These are phyloP conservation scores for Sylvicola cinctus DNA, from an alignment of 2,888 invertebrate species.

Conservation along the genomic window DNA sequence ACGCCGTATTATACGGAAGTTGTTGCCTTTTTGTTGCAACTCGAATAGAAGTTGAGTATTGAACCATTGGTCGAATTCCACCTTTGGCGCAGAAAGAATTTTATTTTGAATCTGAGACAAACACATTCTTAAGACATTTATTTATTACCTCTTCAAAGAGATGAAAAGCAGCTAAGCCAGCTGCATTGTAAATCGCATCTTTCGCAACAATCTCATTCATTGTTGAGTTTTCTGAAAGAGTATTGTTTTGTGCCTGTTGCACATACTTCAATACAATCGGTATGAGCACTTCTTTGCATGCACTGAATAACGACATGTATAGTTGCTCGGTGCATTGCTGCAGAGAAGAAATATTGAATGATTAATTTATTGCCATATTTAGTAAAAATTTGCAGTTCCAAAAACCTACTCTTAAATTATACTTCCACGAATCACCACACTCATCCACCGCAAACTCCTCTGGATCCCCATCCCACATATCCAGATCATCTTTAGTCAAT, in stretches of 20 bases:
- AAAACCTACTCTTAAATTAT: slow-evolving; percentile 54
- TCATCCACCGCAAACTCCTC: slow-evolving; percentile 80
- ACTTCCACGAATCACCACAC: slow-evolving; percentile 86
- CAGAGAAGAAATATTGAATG: slow-evolving; percentile 2
- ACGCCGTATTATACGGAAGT: slow-evolving; percentile 65
- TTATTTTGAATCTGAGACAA: background rate
- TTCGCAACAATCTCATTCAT: slow-evolving; percentile 62
- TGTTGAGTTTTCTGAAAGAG: slow-evolving; percentile 45
- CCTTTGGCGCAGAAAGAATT: slow-evolving; percentile 23
- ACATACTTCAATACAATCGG: slow-evolving; percentile 56
- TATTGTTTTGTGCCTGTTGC: slow-evolving; percentile 44
- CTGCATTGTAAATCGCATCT: slow-evolving; percentile 87
- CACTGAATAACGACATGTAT: slow-evolving; percentile 64
- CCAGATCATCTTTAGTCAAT: slow-evolving; percentile 62
- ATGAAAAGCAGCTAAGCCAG: slow-evolving; percentile 72
- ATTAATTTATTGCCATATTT: background rate
- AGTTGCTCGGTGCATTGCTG: slow-evolving; percentile 77
- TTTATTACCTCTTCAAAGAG: slow-evolving; percentile 62
- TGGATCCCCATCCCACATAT: slow-evolving; percentile 75
- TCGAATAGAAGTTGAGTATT: slow-evolving; percentile 61
- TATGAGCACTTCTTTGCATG: slow-evolving; percentile 48
- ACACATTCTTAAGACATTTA: background rate
- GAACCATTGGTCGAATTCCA: slow-evolving; percentile 89
- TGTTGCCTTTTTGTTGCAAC: slow-evolving; percentile 57
- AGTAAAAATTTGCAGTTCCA: background rate